Evolutionary conservation across 2,888 invertebrate species (phyloP).

Genomic region (Lepidochrysops patricia): DNA sequence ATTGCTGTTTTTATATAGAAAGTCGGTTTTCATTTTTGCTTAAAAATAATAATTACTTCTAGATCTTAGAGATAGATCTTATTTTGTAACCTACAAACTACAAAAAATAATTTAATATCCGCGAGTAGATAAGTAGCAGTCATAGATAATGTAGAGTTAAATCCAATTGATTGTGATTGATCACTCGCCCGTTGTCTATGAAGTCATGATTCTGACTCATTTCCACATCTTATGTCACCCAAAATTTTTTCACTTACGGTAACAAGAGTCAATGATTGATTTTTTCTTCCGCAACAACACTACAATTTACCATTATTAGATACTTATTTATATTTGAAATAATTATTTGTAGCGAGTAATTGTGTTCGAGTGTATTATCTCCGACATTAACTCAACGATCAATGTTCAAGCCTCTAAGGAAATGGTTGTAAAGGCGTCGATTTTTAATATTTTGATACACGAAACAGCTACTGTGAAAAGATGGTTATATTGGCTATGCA

Average conservation of each 20-base stretch:
- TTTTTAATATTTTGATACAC: too few relatives aligned
- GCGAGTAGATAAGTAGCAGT: slow-evolving; percentile 9
- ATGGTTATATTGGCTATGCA: too few relatives aligned
- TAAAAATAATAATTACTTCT: not conserved
- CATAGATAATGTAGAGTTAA: slow-evolving; percentile 12
- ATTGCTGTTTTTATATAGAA: too few relatives aligned
- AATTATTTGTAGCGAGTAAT: not conserved
- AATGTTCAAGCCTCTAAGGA: slow-evolving; percentile 22
- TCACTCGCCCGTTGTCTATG: slow-evolving; percentile 41
- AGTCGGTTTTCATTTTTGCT: too few relatives aligned
- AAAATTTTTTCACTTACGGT: not conserved
- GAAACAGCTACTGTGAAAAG: too few relatives aligned
- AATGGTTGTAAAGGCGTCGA: not conserved
- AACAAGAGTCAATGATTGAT: not conserved
- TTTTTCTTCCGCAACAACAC: not conserved
- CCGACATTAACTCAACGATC: slow-evolving; percentile 35
- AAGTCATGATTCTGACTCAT: slow-evolving; percentile 37
- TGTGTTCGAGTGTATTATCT: slow-evolving; percentile 24
- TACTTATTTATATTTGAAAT: too few relatives aligned
- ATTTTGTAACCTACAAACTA: not conserved
- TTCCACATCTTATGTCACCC: slow-evolving; percentile 10
- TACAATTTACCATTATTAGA: too few relatives aligned
- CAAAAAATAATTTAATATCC: slow-evolving; percentile 13
- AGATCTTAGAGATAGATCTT: too few relatives aligned
- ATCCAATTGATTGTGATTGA: slow-evolving; percentile 58